Evolutionary conservation across 2,113 vertebrate species (phyloP), one percentile per base, ranked within the genome.

Genomic region (Cyanoramphus novaezelandiae): DNA sequence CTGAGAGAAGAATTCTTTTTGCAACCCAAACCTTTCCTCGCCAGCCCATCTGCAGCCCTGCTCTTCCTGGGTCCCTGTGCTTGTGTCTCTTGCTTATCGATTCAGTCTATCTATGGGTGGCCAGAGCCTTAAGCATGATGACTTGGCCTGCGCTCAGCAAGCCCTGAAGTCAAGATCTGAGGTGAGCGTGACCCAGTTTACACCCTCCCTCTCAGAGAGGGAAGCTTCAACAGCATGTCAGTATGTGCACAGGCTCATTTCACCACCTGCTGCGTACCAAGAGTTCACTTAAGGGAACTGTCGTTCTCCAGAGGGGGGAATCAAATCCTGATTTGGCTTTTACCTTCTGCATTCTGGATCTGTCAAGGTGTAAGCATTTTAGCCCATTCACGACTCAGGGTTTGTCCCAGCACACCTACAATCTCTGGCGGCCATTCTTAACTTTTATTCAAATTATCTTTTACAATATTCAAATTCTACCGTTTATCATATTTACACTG

Each of bases 211-310:
- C 39, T 35, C 19, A 52, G 23, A 60, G 24, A 4, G 0, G 5
- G 16, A 43, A 47, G 27, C 10, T 63, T 71, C 52, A 50, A 25
- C 15, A 33, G 13, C 1, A 6, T 9, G 1, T 29, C 13, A 35
- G 14, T 10, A 4, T 14, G 18, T 11, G 20, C 39, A 60, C 16
- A 33, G 60, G 37, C 25, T 64, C 33, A 9, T 24, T 44, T 53
- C 5, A 6, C 29, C 5, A 29, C 7, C 29, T 49, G 5, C 35
- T 65, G 29, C 23, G 23, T 0, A 11, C 14, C 33, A 55, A 52
- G 13, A n/a, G 27, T 7, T 53, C 39, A 23, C 27, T 31, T 25
- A 5, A 0, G 2, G 8, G 5, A 64, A 29, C 0, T 31, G 17
- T 7, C 14, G 25, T 67, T 62, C 33, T 57, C 10, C 31, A 19